Evolutionary conservation across 2,797 vertebrate species (phyloP).

Genomic region (Helarctos malayanus): DNA sequence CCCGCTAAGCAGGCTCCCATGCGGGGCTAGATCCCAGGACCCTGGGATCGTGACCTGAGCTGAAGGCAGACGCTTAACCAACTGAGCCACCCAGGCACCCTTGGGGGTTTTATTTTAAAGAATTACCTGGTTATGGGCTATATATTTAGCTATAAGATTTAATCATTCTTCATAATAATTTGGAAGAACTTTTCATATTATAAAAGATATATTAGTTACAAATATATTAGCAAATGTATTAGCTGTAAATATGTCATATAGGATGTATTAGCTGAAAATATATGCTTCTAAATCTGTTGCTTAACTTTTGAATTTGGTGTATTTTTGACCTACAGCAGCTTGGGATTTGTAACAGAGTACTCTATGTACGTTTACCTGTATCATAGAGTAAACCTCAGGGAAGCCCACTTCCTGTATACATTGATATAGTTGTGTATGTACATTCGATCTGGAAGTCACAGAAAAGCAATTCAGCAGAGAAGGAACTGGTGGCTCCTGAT

Average conservation of each 20-base stretch:
- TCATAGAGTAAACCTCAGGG: not conserved
- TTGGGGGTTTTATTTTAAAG: not conserved
- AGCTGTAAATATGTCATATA: not conserved
- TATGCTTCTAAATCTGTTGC: not conserved
- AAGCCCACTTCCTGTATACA: not conserved
- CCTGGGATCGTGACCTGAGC: not conserved
- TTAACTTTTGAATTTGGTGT: slow-evolving; percentile 24
- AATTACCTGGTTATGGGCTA: not conserved
- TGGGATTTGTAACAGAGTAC: not conserved
- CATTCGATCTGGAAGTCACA: not conserved
- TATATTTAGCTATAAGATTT: not conserved
- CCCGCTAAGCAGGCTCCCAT: not conserved
- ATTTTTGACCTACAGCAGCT: not conserved
- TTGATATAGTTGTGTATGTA: not conserved
- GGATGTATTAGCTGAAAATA: not conserved
- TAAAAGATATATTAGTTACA: not conserved
- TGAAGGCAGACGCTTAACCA: not conserved
- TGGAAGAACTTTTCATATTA: not conserved
- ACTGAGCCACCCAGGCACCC: not conserved
- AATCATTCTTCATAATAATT: not conserved
- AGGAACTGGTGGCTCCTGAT: not conserved
- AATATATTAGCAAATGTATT: not conserved
- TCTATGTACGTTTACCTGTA: not conserved
- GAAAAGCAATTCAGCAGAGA: not conserved
- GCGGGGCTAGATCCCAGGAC: not conserved